Evolutionary conservation across 2,113 vertebrate genomes (phyloP), one percentile per base, ranked within the genome.

Genomic region (Caranx ignobilis): DNA sequence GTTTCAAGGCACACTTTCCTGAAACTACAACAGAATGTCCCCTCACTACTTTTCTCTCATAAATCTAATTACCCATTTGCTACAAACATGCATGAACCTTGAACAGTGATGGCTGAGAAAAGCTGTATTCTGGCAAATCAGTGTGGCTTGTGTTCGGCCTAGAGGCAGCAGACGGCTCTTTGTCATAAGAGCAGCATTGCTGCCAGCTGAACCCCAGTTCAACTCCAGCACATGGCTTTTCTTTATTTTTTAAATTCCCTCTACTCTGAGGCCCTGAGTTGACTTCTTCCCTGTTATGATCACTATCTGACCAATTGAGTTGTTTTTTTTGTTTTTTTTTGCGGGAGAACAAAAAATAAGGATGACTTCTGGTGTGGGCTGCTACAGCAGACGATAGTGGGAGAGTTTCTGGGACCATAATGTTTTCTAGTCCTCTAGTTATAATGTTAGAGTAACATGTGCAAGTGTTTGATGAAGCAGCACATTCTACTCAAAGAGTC

Each of bases 131-230:
- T 34, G 45, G 77, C 48, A 18, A 48, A 52, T 16, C 45, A 79
- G 43, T 72, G 62, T 16, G 67, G 59, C 54, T 78, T 41, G 19
- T 61, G 71, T 41, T 68, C 50, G 54, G 75, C 71, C 79, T 50
- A 16, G 26, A 82, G 61, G 66, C 84, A 82, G 71, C 61, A 82
- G 54, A 67, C 55, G 4, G n/a, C 61, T 77, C 78, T 73, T 73
- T 77, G 73, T 77, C 59, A 77, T 79, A 81, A 64, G 47, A 62
- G 34, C 56, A 62, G 71, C 62, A 11, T 63, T 43, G 61, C 76
- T 3, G 11, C 18, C 57, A 67, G 77, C 68, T 77, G 72, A 83
- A 81, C 52, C 69, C 39, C 63, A 60, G 68, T 74, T 83, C 73
- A 81, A 37, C 50, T 77, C 57, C 10, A 69, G 59, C 69, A 48